phyloP scores from a whole-genome alignment of 2,888 invertebrate species.

The Lepidocyrtinus sp. region DNA sequence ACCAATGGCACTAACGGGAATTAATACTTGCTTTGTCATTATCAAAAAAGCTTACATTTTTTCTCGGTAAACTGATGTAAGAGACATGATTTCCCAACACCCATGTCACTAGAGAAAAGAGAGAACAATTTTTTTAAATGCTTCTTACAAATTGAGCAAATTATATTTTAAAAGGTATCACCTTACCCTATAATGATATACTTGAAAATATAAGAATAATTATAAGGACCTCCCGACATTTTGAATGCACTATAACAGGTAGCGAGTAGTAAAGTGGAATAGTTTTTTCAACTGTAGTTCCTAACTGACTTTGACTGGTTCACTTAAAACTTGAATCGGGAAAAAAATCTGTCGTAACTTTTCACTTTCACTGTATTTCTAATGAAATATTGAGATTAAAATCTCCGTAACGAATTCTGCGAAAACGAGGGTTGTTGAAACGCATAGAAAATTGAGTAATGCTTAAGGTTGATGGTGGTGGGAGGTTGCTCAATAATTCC shows the following conservation, averaged over 20 bases:
- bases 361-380: background rate
- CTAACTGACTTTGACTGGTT: background rate
- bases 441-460: background rate
- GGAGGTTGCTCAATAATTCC: background rate
- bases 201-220: slow-evolving; percentile 99
- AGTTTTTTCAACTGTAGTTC: background rate
- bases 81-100: slow-evolving; percentile 99
- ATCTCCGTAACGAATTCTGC: background rate
- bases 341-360: background rate
- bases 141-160: background rate
- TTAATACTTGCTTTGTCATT: background rate
- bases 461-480: background rate
- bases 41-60: slow-evolving; percentile 99
- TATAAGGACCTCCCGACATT: slow-evolving; percentile 97
- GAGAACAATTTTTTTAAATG: background rate
- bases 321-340: background rate
- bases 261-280: background rate
- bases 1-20: no score
- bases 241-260: slow-evolving; percentile 49
- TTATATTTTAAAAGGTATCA: background rate
- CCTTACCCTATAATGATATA: slow-evolving; percentile 94
- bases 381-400: background rate
- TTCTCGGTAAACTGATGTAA: slow-evolving; percentile 99
- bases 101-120: slow-evolving; percentile 83
- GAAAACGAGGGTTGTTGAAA: background rate